phyloP scores from a whole-genome alignment of 2,888 invertebrate species.

The Dendrolimus houi region DNA sequence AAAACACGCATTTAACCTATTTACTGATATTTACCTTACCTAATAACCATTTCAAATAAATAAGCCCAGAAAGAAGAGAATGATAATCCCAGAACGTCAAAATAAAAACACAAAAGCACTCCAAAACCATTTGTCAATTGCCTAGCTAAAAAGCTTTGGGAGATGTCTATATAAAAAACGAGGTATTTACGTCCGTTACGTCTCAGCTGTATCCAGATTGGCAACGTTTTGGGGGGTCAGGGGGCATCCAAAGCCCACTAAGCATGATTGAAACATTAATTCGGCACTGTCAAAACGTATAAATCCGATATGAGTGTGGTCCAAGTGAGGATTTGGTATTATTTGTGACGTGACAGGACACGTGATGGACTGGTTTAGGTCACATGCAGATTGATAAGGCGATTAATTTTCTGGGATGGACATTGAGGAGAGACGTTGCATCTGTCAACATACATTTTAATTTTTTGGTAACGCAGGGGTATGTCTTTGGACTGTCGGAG shows the following conservation, averaged over 20 bases:
- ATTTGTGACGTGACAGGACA: no score
- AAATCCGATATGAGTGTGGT: constrained; percentile 26
- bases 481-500: no score
- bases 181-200: constrained; percentile 2
- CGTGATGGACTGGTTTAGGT: no score
- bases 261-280: constrained; percentile 56
- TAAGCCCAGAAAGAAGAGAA: neutral
- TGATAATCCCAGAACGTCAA: neutral
- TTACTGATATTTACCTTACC: no score
- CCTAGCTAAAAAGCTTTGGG: neutral
- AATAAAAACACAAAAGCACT: neutral
- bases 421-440: no score
- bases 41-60: neutral
- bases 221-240: constrained; percentile 7
- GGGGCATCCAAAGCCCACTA: constrained; percentile 29
- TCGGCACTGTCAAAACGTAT: constrained; percentile 39
- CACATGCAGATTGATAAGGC: no score
- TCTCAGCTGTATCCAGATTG: constrained; percentile 13
- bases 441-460: no score
- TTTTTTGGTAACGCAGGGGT: no score
- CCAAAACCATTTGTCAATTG: neutral
- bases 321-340: neutral
- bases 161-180: neutral
- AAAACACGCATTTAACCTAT: no score
- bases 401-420: no score